Conservation (phyloP, 2,113 vertebrate species). For the Brachirus orientalis region DNA sequence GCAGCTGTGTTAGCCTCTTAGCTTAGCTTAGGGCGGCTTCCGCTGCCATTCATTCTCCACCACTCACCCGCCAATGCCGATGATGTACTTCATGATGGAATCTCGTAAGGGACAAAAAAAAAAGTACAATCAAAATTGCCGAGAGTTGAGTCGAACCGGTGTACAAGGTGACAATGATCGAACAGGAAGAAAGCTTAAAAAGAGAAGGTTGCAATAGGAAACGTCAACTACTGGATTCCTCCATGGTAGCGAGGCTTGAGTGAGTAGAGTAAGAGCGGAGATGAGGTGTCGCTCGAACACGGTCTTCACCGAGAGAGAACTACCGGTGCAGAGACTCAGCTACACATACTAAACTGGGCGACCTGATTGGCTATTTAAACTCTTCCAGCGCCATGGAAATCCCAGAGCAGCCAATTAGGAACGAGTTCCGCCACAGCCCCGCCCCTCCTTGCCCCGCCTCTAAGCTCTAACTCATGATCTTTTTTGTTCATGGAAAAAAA, state of each 20-base stretch:
- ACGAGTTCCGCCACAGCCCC: slow-evolving; percentile 2
- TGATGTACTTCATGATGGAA: slow-evolving; percentile 87
- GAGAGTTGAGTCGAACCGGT: slow-evolving; percentile 36
- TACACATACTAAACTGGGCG: slow-evolving; percentile 35
- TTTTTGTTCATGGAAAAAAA: not conserved
- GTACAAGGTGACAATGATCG: slow-evolving; percentile 56
- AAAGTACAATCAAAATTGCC: not conserved
- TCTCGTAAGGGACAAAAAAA: slow-evolving; percentile 3
- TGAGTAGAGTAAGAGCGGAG: slow-evolving; percentile 49
- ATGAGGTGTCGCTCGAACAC: slow-evolving; percentile 60
- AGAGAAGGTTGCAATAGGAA: slow-evolving; percentile 79
- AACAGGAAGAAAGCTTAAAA: slow-evolving; percentile 78
- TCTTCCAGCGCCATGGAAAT: fast-evolving
- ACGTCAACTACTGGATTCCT: slow-evolving; percentile 84
- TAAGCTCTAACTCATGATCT: not conserved
- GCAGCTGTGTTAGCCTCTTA: slow-evolving; percentile 9
- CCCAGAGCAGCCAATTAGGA: slow-evolving; percentile 60
- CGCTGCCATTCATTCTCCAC: not conserved
- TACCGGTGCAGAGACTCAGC: not conserved
- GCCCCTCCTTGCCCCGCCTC: not conserved
- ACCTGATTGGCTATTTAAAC: slow-evolving; percentile 84
- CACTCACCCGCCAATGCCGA: slow-evolving; percentile 95
- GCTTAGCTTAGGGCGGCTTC: slow-evolving; percentile 30
- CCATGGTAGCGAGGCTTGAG: slow-evolving; percentile 68
- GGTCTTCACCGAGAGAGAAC: slow-evolving; percentile 74